These are phyloP conservation scores for Eira barbara DNA, from an alignment of 2,113 vertebrate species.

Conservation along the genomic window DNA sequence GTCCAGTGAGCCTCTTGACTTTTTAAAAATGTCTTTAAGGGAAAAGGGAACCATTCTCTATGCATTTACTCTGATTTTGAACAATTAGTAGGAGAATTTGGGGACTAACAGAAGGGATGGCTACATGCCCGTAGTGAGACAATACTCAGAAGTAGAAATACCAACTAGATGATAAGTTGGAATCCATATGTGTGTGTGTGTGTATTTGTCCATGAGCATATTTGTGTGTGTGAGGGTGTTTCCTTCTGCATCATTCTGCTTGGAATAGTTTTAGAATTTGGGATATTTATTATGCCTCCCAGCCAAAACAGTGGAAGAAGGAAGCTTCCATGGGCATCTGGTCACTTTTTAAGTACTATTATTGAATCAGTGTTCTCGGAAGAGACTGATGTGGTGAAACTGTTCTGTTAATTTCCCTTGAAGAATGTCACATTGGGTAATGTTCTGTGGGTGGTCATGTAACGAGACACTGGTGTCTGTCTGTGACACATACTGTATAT, in stretches of 20 bases:
- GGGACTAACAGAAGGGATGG: background rate
- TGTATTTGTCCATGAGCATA: background rate
- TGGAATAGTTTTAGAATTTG: conserved; percentile 46
- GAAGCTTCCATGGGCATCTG: conserved; percentile 40
- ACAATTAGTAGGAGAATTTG: background rate
- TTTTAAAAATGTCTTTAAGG: background rate
- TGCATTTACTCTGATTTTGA: background rate
- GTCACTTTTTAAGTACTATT: conserved; percentile 68
- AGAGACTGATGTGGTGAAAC: conserved; percentile 66
- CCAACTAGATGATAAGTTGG: background rate
- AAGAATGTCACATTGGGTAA: conserved; percentile 71
- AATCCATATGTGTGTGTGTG: background rate
- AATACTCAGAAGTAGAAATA: background rate
- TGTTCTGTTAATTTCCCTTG: conserved; percentile 68
- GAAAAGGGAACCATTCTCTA: background rate
- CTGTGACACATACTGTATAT: conserved; percentile 74
- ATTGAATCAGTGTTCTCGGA: conserved; percentile 65
- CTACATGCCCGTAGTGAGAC: background rate
- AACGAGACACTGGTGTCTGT: conserved; percentile 76
- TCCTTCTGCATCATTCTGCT: background rate
- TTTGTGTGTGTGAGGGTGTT: background rate
- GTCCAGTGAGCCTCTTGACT: background rate
- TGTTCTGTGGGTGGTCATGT: conserved; percentile 76
- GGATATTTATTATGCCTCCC: conserved; percentile 52
- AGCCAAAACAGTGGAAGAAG: conserved; percentile 36